Evolutionary conservation across 2,113 vertebrate species (phyloP).

Genomic region (Periophthalmodon schlosseri): DNA sequence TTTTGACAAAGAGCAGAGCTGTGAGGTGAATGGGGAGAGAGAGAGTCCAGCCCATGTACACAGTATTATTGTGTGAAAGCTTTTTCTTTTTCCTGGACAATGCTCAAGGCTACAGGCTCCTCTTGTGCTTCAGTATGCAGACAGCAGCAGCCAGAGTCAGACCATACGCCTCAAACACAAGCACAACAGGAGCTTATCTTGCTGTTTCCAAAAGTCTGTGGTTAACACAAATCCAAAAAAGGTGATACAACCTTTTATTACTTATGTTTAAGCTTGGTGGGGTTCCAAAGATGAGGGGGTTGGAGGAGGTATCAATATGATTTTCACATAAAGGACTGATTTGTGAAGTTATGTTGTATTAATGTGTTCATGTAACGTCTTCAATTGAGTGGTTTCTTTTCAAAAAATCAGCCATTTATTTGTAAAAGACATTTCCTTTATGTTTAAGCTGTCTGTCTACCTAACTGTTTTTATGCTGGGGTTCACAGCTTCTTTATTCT

Average conservation of each 20-base stretch:
- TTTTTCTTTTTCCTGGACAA: constrained; percentile 44
- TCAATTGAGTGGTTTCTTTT: neutral
- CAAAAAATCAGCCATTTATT: neutral
- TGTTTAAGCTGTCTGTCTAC: neutral
- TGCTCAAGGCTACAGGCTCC: constrained; percentile 51
- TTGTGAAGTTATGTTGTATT: neutral
- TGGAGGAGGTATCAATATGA: neutral
- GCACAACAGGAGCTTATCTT: neutral
- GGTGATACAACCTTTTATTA: neutral
- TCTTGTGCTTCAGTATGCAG: constrained; percentile 33
- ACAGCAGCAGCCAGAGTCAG: constrained; percentile 28
- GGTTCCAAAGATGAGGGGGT: too few relatives aligned
- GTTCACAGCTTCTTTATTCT: neutral
- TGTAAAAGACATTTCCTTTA: neutral
- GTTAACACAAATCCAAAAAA: neutral
- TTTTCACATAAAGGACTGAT: neutral
- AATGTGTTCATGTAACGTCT: neutral
- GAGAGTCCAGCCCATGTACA: constrained; percentile 32
- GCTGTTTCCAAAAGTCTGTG: neutral
- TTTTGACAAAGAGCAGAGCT: constrained; percentile 67
- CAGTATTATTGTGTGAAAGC: constrained; percentile 44
- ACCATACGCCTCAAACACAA: constrained; percentile 1
- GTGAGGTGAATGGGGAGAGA: constrained; percentile 51
- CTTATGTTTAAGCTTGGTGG: neutral
- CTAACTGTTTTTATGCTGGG: neutral